Evolutionary conservation across 92 coral and sea anemone species (phyloP).

Genomic region (Virgularia gustaviana): DNA sequence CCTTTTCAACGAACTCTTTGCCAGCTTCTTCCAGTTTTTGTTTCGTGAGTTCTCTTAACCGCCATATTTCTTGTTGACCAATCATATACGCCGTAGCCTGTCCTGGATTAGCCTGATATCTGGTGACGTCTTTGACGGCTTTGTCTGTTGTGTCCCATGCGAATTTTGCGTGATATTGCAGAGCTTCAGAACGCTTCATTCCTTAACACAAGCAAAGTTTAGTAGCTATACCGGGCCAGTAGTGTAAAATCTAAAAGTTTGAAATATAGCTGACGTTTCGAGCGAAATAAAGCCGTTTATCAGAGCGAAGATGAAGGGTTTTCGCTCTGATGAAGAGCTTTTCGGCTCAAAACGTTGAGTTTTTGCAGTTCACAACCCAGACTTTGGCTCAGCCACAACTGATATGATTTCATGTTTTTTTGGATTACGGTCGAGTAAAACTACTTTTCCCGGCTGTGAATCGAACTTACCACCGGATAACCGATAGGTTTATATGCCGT

Average conservation of each 20-base stretch:
- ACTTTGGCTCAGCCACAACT: too few species aligned
- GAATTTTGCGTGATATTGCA: slow-evolving; percentile 66
- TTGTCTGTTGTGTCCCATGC: slow-evolving; percentile 98
- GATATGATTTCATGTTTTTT: too few species aligned
- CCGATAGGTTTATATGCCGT: too few species aligned
- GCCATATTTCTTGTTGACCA: slow-evolving; percentile 88
- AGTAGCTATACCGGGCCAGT: not conserved
- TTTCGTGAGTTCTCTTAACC: slow-evolving; percentile 71
- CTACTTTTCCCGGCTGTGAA: too few species aligned
- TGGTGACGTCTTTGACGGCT: slow-evolving; percentile 92
- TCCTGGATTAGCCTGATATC: slow-evolving; percentile 88
- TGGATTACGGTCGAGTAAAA: too few species aligned
- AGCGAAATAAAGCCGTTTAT: not conserved
- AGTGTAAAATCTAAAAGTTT: not conserved
- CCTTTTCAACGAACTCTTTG: slow-evolving; percentile 64
- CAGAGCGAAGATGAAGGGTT: too few species aligned
- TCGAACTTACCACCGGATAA: too few species aligned
- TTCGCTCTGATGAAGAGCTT: too few species aligned
- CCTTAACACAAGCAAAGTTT: slow-evolving; percentile 40
- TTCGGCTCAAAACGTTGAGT: too few species aligned
- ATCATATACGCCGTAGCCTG: slow-evolving; percentile 99
- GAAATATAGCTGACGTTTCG: not conserved
- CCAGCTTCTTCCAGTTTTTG: slow-evolving; percentile 53
- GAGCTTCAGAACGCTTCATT: slow-evolving; percentile 78
- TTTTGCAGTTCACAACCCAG: too few species aligned